Base-by-base conservation (phyloP, 2,888 invertebrate species). In the Microctonus aethiopoides region DNA sequence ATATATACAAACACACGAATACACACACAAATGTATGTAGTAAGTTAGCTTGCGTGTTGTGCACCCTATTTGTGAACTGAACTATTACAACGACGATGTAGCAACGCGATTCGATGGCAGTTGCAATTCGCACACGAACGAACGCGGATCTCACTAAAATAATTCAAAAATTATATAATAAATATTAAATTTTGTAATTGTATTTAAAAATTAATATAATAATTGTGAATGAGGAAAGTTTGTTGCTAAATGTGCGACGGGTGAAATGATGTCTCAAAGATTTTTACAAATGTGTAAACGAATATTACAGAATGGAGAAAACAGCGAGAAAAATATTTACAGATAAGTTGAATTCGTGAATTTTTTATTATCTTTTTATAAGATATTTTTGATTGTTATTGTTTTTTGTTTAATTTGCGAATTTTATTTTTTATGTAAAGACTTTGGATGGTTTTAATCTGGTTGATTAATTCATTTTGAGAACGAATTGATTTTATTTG, bases 81-180 rank as follows among this genome's bases (percentile, higher is more conserved):
- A n/a, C 10, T 16, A 57, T 16, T 16, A 10, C 57, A 9, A 29
- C 16, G 32, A n/a, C n/a, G n/a, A n/a, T n/a, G n/a, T n/a, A 32
- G 57, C 32, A 57, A 57, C 57, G n/a, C 57, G n/a, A n/a, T n/a
- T 7, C 16, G n/a, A 9, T n/a, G 36, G 20, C 39, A 60, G 60
- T 60, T 60, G 60, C 60, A 39, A 24, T 60, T 60, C 39, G 60
- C 60, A 39, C 60, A 24, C 22, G 29, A 26, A 36, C 36, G 36
- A 24, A 60, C 20, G n/a, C 36, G 39, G 39, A 39, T 39, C 60
- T 22, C 2, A 22, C 5, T n/a, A n/a, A n/a, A n/a, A n/a, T n/a
- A n/a, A n/a, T n/a, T n/a, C n/a, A n/a, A n/a, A n/a, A n/a, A n/a
- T n/a, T n/a, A n/a, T n/a, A n/a, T n/a, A n/a, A n/a, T n/a, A n/a